A percentile compares a stretch with the other conserved stretches of the same genome.
These are phyloP conservation scores for Ryuthela nishihirai DNA, from an alignment of 2,888 invertebrate genomes.

Conservation along the genomic window DNA sequence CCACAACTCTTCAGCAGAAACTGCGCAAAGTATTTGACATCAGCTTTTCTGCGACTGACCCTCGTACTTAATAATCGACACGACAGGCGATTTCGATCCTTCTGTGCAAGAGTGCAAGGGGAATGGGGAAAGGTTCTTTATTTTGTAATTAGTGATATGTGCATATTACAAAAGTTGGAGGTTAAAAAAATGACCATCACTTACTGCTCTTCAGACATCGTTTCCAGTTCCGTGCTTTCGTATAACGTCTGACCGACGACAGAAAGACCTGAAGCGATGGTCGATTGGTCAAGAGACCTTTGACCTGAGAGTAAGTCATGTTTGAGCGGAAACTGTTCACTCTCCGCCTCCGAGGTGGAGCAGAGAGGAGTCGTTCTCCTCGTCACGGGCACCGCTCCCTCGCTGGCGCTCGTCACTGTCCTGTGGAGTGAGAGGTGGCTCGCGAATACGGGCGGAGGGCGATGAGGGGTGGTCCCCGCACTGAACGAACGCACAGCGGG, in stretches of 20 bases:
- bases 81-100: no score
- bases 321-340: no score
- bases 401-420: slow-evolving; percentile 30
- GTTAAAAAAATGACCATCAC: slow-evolving; percentile 9
- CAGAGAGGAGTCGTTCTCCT: slow-evolving; percentile 11
- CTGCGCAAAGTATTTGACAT: no score
- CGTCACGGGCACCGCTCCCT: slow-evolving; percentile 6
- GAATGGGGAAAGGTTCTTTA: no score
- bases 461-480: slow-evolving; percentile 27
- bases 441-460: not conserved
- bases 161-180: no score
- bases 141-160: no score
- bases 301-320: not conserved
- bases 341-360: not conserved
- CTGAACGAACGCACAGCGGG: slow-evolving; percentile 27
- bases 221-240: slow-evolving; percentile 16
- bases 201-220: slow-evolving; percentile 19
- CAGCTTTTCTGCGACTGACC: no score
- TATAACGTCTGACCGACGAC: slow-evolving; percentile 19
- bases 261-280: not conserved
- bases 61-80: no score
- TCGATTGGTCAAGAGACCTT: not conserved
- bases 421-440: no score
- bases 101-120: no score
- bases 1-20: no score